These are phyloP conservation scores for Sandelia bainsii DNA, from an alignment of 2,797 vertebrate genomes.

Conservation along the genomic window DNA sequence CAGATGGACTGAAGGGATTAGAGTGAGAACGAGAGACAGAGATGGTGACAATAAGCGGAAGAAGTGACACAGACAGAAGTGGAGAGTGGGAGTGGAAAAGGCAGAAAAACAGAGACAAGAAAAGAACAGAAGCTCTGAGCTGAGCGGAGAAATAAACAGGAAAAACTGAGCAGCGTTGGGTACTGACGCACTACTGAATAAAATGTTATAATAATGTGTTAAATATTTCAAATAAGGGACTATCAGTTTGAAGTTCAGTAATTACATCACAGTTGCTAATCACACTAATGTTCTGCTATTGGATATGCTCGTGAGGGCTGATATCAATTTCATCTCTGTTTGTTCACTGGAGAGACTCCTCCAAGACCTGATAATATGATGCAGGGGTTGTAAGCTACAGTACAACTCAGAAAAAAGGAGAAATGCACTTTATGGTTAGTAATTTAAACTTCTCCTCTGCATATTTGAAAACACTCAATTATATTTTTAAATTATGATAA, in stretches of 20 bases:
- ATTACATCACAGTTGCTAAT: slow-evolving; percentile 4
- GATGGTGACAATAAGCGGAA: slow-evolving; percentile 44
- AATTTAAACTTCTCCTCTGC: too few species aligned
- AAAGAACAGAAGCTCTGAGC: background rate
- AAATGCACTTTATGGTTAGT: too few species aligned
- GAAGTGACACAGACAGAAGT: slow-evolving; percentile 39
- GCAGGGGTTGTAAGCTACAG: background rate
- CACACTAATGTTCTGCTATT: background rate
- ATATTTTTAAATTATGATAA: too few species aligned
- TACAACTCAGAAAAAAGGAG: too few species aligned
- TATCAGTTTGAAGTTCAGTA: slow-evolving; percentile 8
- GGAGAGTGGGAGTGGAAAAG: slow-evolving; percentile 25
- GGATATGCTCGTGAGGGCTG: background rate
- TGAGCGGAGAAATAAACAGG: background rate
- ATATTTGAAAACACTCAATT: too few species aligned
- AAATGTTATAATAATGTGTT: background rate
- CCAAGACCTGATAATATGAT: background rate
- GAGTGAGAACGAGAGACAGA: slow-evolving; percentile 21
- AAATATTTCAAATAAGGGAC: background rate
- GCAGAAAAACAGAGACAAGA: slow-evolving; percentile 1
- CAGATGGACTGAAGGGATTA: slow-evolving; percentile 59
- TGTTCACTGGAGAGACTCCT: background rate
- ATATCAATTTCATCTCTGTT: slow-evolving; percentile 2
- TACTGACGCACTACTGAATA: background rate
- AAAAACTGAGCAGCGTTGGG: background rate